Percentiles rank a stretch among this genome's conserved stretches.
Conservation (phyloP, 1,140 invertebrate genomes). For the Battus philenor region DNA sequence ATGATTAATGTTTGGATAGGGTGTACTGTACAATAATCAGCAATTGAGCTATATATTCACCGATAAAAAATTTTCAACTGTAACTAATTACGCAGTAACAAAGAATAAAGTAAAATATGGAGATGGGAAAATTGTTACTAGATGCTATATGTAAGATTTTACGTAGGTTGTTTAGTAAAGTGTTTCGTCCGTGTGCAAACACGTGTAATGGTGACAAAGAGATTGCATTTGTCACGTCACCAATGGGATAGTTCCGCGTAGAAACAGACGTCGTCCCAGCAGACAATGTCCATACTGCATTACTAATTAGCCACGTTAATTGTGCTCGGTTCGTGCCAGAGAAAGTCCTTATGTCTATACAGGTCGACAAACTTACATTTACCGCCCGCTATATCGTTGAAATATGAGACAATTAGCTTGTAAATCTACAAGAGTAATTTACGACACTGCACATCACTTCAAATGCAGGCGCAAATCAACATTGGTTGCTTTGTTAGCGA, state of each 20-base stretch:
- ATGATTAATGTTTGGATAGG: no score
- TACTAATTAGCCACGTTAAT: slow-evolving; percentile 51
- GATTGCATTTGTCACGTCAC: slow-evolving; percentile 12
- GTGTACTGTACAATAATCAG: no score
- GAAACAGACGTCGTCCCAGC: slow-evolving; percentile 29
- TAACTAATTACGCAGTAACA: no score
- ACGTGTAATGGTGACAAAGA: slow-evolving; percentile 1
- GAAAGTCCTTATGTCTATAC: slow-evolving; percentile 45
- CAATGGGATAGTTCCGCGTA: slow-evolving; percentile 18
- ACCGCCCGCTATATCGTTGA: slow-evolving; percentile 14
- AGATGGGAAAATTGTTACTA: no score
- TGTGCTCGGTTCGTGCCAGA: slow-evolving; percentile 52
- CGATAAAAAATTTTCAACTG: no score
- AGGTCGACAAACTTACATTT: slow-evolving; percentile 30
- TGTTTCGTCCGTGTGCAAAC: background rate
- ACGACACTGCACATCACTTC: slow-evolving; percentile 16
- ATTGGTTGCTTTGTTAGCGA: slow-evolving; percentile 7
- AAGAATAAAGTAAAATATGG: no score
- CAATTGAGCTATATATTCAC: no score
- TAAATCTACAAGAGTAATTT: slow-evolving; percentile 9
- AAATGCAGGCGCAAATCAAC: slow-evolving; percentile 13
- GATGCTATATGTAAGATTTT: no score
- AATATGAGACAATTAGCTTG: slow-evolving; percentile 19
- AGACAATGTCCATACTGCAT: slow-evolving; percentile 35
- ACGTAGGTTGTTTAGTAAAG: no score